Evolutionary conservation across 2,888 invertebrate species (phyloP).

Genomic region (Zelleria hepariella): DNA sequence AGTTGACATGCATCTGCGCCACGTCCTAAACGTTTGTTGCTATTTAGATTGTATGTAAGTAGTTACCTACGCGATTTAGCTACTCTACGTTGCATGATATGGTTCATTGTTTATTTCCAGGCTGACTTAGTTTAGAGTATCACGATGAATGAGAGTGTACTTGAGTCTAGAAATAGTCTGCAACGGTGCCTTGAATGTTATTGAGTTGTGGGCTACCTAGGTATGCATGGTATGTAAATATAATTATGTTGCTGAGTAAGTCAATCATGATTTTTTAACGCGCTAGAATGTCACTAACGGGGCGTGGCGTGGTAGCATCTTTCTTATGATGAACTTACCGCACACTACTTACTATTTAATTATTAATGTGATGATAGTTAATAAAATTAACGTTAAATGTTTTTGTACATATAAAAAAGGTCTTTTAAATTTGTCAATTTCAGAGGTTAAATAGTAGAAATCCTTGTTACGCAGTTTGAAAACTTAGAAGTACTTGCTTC

Average conservation of each 20-base stretch:
- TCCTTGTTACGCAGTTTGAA: background rate
- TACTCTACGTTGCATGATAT: conserved; percentile 20
- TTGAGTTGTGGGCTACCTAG: background rate
- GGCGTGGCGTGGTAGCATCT: background rate
- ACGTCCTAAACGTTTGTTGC: too few relatives aligned
- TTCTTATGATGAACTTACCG: background rate
- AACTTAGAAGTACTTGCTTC: background rate
- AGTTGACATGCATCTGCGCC: too few relatives aligned
- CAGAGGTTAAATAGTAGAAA: background rate
- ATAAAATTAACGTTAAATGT: background rate
- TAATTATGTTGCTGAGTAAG: background rate
- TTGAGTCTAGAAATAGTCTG: background rate
- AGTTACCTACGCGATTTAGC: too few relatives aligned
- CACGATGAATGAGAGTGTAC: background rate
- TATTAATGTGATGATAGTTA: conserved; percentile 2
- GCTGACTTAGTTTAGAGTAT: background rate
- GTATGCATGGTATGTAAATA: background rate
- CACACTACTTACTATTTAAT: background rate
- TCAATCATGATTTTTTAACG: background rate
- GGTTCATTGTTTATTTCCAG: background rate
- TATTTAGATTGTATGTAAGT: background rate
- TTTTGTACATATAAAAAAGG: conserved; percentile 1
- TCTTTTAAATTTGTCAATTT: conserved; percentile 5
- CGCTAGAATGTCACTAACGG: background rate
- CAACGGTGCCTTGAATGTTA: conserved; percentile 5